Percentiles rank a stretch among this genome's conserved stretches.
Evolutionary conservation across 2,888 invertebrate species (phyloP).

Genomic region (Drosophila subsilvestris): DNA sequence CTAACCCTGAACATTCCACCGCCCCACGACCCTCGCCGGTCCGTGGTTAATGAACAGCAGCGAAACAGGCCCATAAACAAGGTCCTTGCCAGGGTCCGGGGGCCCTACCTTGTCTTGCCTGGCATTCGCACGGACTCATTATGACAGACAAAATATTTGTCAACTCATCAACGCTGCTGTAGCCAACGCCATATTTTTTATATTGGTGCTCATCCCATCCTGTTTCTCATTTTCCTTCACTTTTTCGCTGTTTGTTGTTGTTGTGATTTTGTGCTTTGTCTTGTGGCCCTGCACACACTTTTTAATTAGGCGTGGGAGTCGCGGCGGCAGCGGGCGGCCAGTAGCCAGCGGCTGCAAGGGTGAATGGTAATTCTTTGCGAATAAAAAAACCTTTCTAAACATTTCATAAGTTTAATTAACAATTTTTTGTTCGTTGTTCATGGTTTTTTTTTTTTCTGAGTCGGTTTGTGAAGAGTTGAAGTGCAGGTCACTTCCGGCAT

Average conservation of each 20-base stretch:
- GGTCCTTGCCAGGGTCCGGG: conserved; percentile 14
- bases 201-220: conserved; percentile 27
- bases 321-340: background rate
- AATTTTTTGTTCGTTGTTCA: conserved; percentile 31
- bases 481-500: conserved; percentile 72
- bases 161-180: conserved; percentile 71
- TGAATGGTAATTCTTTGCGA: background rate
- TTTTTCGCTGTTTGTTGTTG: conserved; percentile 18
- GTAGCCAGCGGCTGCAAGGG: conserved; percentile 5
- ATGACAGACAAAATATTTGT: conserved; percentile 77
- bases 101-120: conserved; percentile 33
- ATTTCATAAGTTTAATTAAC: conserved; percentile 72
- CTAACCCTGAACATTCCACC: background rate
- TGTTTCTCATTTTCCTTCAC: conserved; percentile 13
- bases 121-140: conserved; percentile 58
- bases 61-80: conserved; percentile 31
- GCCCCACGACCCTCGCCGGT: background rate
- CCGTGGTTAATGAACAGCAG: conserved; percentile 51
- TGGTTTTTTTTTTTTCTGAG: conserved; percentile 4
- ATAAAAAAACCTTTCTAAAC: conserved; percentile 44
- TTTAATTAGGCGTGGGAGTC: conserved; percentile 62
- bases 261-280: conserved; percentile 22
- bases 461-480: conserved; percentile 44
- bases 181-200: conserved; percentile 45
- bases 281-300: conserved; percentile 40